A percentile compares a stretch with the other conserved stretches of the same genome.
These are phyloP conservation scores for Drosophila pseudoobscura DNA, from an alignment of 1,140 invertebrate species.

Conservation along the genomic window DNA sequence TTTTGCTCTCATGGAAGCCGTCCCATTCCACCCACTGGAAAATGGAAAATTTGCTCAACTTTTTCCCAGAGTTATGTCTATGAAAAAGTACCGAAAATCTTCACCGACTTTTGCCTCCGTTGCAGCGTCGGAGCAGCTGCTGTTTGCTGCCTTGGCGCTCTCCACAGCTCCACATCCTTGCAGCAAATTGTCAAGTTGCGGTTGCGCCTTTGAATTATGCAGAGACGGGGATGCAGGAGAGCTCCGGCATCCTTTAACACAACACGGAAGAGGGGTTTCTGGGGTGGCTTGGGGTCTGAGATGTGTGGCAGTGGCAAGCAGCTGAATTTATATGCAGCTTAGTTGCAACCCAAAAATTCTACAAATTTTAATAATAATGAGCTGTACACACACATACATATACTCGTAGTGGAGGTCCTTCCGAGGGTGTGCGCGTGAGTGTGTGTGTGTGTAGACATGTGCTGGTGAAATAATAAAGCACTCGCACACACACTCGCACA, in stretches of 20 bases:
- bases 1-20: too few species aligned
- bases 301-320: slow-evolving; percentile 29
- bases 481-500: slow-evolving; percentile 43
- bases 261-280: slow-evolving; percentile 8
- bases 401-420: not conserved
- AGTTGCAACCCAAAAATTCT: slow-evolving; percentile 79
- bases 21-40: too few species aligned
- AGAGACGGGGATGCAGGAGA: slow-evolving; percentile 20
- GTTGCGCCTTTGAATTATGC: slow-evolving; percentile 80
- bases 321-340: slow-evolving; percentile 81
- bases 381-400: slow-evolving; percentile 44
- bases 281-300: not conserved
- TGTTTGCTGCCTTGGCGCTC: slow-evolving; percentile 45
- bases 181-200: slow-evolving; percentile 78
- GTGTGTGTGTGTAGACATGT: slow-evolving; percentile 51
- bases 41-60: slow-evolving; percentile 46
- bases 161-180: slow-evolving; percentile 49
- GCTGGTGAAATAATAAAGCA: slow-evolving; percentile 77
- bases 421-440: not conserved
- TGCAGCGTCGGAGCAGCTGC: slow-evolving; percentile 28
- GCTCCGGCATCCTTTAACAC: slow-evolving; percentile 62
- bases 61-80: slow-evolving; percentile 59
- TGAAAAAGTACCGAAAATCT: slow-evolving; percentile 56
- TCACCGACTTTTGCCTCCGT: slow-evolving; percentile 36
- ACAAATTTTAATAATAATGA: slow-evolving; percentile 81